Evolutionary conservation across 2,797 vertebrate species (phyloP), one percentile per base, ranked within the genome.

Genomic region (Pachyuromys duprasi): DNA sequence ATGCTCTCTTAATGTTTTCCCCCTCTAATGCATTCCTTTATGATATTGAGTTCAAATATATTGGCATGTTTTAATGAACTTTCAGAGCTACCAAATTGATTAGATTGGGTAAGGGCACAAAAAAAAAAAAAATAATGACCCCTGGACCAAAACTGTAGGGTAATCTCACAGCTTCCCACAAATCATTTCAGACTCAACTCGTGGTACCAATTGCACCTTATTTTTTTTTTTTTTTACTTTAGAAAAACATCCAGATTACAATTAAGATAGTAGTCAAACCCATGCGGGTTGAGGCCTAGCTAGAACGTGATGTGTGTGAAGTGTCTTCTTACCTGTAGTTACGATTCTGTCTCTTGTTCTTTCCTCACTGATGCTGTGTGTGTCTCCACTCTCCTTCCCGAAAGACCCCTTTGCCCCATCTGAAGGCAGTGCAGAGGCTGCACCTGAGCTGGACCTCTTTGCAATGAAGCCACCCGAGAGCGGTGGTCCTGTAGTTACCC

Each of bases 391-490:
- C 98, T 98, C 98, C 98, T 98, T 98, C 98, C 98, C 98, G 96
- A 98, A 99, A 99, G 99, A 99, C 99, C 99, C 99, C 98, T 99
- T 99, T 98, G 99, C 99, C 97, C 99, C 99, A 4, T 99, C 99
- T 7, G 99, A 99, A 99, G 99, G 99, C 98, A 99, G 99, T 96
- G 99, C 99, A 97, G 99, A 99, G 98, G 99, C 99, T 98, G 99
- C 99, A 97, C 99, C 99, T 87, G 99, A 99, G 99, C 98, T 99
- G 99, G 99, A 99, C 99, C 99, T 99, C 98, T 99, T 99, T 98
- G 99, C 99, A 97, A 99, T 99, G 99, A 99, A 99, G 99, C 99
- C 99, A 97, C 94, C 99, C 79, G 99, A 99, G 98, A 99, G 98
- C 97, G 99, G 98, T 98, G 99, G 98, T 98, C 98, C 99, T 96